phyloP scores from a whole-genome alignment of 2,113 vertebrate genomes.

The Cettia cetti region DNA sequence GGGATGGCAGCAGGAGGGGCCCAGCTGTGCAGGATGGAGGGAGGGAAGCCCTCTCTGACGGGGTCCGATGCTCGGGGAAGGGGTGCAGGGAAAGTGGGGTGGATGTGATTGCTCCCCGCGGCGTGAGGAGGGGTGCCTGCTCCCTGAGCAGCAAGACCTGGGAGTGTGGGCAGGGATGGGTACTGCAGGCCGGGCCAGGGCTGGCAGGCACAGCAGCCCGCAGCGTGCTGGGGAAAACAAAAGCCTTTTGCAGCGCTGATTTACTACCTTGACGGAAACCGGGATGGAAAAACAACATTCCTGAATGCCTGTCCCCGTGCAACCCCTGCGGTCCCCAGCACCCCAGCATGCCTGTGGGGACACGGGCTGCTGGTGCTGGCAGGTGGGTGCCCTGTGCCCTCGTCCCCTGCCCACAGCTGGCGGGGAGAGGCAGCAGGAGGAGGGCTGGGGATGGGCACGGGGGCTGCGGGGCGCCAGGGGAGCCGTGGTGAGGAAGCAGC shows the following conservation, averaged over 20 bases:
- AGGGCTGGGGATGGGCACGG: accelerated
- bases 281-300: conserved; percentile 34
- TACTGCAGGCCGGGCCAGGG: background rate
- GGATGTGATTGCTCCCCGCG: background rate
- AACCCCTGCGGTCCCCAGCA: background rate
- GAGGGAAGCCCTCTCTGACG: accelerated
- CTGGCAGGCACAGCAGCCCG: background rate
- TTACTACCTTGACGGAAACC: conserved; percentile 39
- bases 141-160: accelerated
- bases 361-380: accelerated
- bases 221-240: conserved; percentile 16
- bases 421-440: background rate
- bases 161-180: background rate
- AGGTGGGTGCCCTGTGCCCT: background rate
- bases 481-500: background rate
- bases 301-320: background rate
- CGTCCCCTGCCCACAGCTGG: background rate
- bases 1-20: background rate
- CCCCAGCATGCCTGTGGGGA: background rate
- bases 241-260: background rate
- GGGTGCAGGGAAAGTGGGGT: accelerated
- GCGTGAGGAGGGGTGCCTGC: background rate
- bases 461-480: background rate
- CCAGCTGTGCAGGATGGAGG: accelerated
- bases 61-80: background rate